Percentiles rank a stretch among this genome's conserved stretches.
Conservation (phyloP, 2,888 invertebrate genomes). For the Caenorhabditis doughertyi region DNA sequence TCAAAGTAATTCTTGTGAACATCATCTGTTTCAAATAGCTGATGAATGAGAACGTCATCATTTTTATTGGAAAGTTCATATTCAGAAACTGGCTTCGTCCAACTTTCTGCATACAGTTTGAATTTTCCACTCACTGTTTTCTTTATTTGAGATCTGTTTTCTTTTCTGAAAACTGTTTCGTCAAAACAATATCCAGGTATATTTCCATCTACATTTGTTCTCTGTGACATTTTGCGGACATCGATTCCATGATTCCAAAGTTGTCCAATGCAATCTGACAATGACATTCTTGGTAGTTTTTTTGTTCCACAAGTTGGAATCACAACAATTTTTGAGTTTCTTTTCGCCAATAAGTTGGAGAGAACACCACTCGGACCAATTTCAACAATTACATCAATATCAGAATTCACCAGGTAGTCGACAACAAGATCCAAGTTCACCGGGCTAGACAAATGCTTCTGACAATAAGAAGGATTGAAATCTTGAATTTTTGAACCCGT, state of each 20-base stretch:
- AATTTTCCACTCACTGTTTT: not conserved
- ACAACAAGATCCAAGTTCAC: slow-evolving; percentile 74
- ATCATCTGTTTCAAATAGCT: not conserved
- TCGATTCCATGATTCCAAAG: slow-evolving; percentile 71
- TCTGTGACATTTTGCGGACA: slow-evolving; percentile 9
- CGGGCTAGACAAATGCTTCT: slow-evolving; percentile 69
- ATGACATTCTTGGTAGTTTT: slow-evolving; percentile 38
- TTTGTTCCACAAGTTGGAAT: slow-evolving; percentile 66
- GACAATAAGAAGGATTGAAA: slow-evolving; percentile 66
- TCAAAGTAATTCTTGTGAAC: slow-evolving; percentile 29
- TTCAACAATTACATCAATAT: slow-evolving; percentile 72
- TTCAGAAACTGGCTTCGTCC: not conserved
- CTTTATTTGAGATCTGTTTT: not conserved
- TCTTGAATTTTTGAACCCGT: slow-evolving; percentile 64
- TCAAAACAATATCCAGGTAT: slow-evolving; percentile 71
- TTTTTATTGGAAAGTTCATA: too few species aligned
- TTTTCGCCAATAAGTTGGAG: slow-evolving; percentile 64
- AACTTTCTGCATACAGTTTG: slow-evolving; percentile 20
- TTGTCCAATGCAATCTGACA: slow-evolving; percentile 62
- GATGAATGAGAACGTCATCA: not conserved
- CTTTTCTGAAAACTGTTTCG: slow-evolving; percentile 13
- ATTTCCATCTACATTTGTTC: slow-evolving; percentile 21
- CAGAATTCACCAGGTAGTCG: slow-evolving; percentile 56
- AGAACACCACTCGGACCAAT: slow-evolving; percentile 79
- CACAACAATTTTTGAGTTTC: slow-evolving; percentile 48